Evolutionary conservation across 1,140 invertebrate species (phyloP).

Genomic region (Drosophila bocki): DNA sequence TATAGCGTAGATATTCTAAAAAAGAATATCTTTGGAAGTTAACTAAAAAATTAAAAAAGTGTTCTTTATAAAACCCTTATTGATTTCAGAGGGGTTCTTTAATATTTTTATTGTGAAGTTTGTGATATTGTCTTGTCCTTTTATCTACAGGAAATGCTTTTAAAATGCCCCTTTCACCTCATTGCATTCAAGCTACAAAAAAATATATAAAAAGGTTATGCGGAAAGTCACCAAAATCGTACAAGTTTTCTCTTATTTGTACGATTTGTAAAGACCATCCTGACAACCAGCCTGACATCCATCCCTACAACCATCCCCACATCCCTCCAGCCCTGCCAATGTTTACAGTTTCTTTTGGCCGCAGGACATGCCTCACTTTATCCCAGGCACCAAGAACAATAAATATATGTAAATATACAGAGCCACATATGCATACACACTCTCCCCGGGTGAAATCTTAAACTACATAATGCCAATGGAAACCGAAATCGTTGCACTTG

Average conservation of each 20-base stretch:
- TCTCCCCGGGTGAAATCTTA: constrained; percentile 69
- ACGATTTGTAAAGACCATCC: constrained; percentile 23
- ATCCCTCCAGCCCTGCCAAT: constrained; percentile 24
- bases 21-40: neutral
- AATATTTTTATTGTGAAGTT: neutral
- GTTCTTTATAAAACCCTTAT: neutral
- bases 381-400: constrained; percentile 39
- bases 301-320: neutral
- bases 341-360: constrained; percentile 66
- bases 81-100: neutral
- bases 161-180: constrained; percentile 8
- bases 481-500: constrained; percentile 81
- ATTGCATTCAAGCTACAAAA: neutral
- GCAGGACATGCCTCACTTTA: constrained; percentile 67
- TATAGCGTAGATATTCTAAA: neutral
- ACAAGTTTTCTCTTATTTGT: constrained; percentile 19
- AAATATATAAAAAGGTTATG: constrained; percentile 4
- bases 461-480: constrained; percentile 73
- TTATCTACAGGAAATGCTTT: constrained; percentile 1
- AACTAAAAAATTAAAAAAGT: too few relatives aligned
- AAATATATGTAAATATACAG: constrained; percentile 55
- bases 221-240: constrained; percentile 17
- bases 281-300: constrained; percentile 11
- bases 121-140: neutral
- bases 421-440: constrained; percentile 50